phyloP scores from a whole-genome alignment of 2,113 vertebrate species.

The Forbesichthys agassizii region DNA sequence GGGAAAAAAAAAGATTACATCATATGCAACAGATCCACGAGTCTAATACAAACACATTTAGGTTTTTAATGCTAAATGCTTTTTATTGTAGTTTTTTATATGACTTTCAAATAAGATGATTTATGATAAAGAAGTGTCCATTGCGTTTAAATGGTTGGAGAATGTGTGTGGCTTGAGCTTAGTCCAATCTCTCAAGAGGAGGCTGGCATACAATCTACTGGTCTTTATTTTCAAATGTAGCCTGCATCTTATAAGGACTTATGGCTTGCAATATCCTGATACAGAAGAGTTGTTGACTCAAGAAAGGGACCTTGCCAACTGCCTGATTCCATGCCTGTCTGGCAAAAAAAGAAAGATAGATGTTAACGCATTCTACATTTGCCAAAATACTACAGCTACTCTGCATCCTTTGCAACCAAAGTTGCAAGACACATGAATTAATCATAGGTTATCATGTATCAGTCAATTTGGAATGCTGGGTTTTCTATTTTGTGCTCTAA shows the following conservation, averaged over 20 bases:
- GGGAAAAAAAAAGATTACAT: constrained; percentile 13
- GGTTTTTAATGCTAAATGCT: no score
- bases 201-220: constrained; percentile 1
- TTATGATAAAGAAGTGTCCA: background rate
- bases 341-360: background rate
- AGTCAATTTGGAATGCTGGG: no score
- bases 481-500: no score
- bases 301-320: constrained; percentile 17
- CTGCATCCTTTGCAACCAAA: no score
- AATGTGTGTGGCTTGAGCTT: constrained; percentile 11
- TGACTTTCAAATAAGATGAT: no score
- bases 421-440: no score
- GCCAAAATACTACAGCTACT: no score
- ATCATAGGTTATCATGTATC: no score
- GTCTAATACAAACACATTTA: background rate
- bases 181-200: constrained; percentile 5
- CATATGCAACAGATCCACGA: background rate
- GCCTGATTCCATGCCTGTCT: constrained; percentile 20
- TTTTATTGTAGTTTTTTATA: no score
- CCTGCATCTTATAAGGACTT: constrained; percentile 2
- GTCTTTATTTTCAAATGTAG: constrained; percentile 9
- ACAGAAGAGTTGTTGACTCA: constrained; percentile 7
- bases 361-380: background rate
- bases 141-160: background rate
- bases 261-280: background rate